Percentiles rank a stretch among this genome's conserved stretches.
These are phyloP conservation scores for Mechanitis mazaeus DNA, from an alignment of 2,888 invertebrate species.

Conservation along the genomic window DNA sequence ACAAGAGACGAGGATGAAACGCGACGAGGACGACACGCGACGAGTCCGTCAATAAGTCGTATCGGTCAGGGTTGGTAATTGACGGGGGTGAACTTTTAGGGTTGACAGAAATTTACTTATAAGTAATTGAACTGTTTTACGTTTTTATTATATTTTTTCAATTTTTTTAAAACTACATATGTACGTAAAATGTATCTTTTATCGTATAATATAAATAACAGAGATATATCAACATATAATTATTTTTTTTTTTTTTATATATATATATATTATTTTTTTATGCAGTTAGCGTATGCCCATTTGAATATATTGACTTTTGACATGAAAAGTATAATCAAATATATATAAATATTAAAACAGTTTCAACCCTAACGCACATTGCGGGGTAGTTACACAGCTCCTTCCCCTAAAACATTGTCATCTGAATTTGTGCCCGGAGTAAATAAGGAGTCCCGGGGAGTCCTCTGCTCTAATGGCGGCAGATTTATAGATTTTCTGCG, in stretches of 20 bases:
- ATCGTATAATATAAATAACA: no score
- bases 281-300: no score
- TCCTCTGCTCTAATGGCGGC: slow-evolving; percentile 70
- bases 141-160: no score
- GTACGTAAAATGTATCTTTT: no score
- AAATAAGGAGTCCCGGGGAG: slow-evolving; percentile 75
- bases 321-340: no score
- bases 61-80: slow-evolving; percentile 74
- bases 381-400: slow-evolving; percentile 66
- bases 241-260: no score
- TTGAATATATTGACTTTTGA: no score
- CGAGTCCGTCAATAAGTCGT: slow-evolving; percentile 73
- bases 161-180: no score
- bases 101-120: not conserved
- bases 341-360: not conserved
- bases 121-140: not conserved
- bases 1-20: slow-evolving; percentile 29
- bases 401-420: slow-evolving; percentile 78
- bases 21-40: slow-evolving; percentile 41
- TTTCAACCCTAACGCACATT: slow-evolving; percentile 54
- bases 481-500: slow-evolving; percentile 76
- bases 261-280: no score
- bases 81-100: slow-evolving; percentile 52
- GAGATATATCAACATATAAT: no score
- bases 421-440: slow-evolving; percentile 77